Conservation (phyloP, 2,888 invertebrate genomes). For the Muscina levida region DNA sequence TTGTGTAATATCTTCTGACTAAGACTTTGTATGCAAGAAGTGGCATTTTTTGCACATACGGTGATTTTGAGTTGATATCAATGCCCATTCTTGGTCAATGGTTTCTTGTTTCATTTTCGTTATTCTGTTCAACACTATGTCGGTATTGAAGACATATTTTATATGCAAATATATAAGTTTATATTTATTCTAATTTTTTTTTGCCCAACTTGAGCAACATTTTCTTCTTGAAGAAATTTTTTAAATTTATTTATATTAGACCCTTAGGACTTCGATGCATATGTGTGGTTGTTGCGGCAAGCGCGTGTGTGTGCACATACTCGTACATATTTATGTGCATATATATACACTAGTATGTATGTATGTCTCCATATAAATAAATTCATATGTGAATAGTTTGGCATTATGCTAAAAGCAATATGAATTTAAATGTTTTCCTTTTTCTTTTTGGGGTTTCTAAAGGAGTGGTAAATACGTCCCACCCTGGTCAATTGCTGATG, state of each 20-base stretch:
- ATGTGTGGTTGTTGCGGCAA: slow-evolving; percentile 10
- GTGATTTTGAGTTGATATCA: too few species aligned
- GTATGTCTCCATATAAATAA: slow-evolving; percentile 38
- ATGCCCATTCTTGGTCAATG: neutral
- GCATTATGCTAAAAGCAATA: slow-evolving; percentile 58
- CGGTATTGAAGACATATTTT: slow-evolving; percentile 58
- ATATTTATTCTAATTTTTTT: slow-evolving; percentile 49
- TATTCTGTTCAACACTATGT: slow-evolving; percentile 49
- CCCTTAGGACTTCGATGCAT: slow-evolving; percentile 54
- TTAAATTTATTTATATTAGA: slow-evolving; percentile 65
- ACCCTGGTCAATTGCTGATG: slow-evolving; percentile 61
- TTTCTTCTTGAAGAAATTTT: slow-evolving; percentile 53
- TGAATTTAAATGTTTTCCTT: slow-evolving; percentile 51
- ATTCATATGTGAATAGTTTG: slow-evolving; percentile 48
- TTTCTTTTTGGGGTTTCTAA: neutral
- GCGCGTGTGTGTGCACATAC: slow-evolving; percentile 17
- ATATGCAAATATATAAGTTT: slow-evolving; percentile 64
- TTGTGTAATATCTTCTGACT: too few species aligned
- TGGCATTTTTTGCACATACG: too few species aligned
- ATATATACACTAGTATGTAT: slow-evolving; percentile 24
- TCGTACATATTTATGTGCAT: neutral
- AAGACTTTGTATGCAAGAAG: too few species aligned
- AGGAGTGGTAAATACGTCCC: slow-evolving; percentile 24
- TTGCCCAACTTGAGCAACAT: slow-evolving; percentile 11
- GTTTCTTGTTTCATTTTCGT: neutral